Evolutionary conservation across 1,140 invertebrate species (phyloP), one percentile per base, ranked within the genome.

Genomic region (Trichonephila clavipes): DNA sequence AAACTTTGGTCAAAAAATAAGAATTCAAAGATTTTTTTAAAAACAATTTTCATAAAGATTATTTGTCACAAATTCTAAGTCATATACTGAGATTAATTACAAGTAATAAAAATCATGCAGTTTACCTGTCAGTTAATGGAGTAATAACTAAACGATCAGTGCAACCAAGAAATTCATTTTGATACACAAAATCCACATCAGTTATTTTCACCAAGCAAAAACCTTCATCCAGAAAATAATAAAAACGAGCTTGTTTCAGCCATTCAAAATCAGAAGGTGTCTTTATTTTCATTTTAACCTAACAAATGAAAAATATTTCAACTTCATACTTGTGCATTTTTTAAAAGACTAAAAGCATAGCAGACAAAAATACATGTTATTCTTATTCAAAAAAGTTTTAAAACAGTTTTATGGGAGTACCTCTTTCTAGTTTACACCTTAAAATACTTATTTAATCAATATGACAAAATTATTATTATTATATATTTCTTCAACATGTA

Each of bases 111-210:
- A 19, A 64, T 4, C 16, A 77, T n/a, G 24, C 34, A 85, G 44
- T 51, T 59, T 95, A 98, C 98, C 98, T 98, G 96, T 99, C 99
- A 77, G 99, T 99, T n/a, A 99, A 96, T 1, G 99, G 99, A n/a
- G 96, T 96, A 90, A 96, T 96, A 83, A 96, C 98, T 28, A 99
- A 96, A 93, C 99, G 96, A 95, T 99, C 99, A 5, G 98, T 99
- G 95, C 99, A 99, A 0, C 99, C 99, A n/a, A 99, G 96, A 96
- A 99, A 99, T 96, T 99, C 99, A 96, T 99, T 99, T 96, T 99
- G 98, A 95, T 99, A 99, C 1, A 97, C 97, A 95, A 99, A 99
- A 40, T 97, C 98, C 3, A 99, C 98, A 95, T 99, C 99, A 0
- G 99, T 99, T 1, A 99, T 99, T 3, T 97, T 97, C 95, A 99